Evolutionary conservation across 2,888 invertebrate species (phyloP), one percentile per base, ranked within the genome.

Genomic region (Erebia epiphron): DNA sequence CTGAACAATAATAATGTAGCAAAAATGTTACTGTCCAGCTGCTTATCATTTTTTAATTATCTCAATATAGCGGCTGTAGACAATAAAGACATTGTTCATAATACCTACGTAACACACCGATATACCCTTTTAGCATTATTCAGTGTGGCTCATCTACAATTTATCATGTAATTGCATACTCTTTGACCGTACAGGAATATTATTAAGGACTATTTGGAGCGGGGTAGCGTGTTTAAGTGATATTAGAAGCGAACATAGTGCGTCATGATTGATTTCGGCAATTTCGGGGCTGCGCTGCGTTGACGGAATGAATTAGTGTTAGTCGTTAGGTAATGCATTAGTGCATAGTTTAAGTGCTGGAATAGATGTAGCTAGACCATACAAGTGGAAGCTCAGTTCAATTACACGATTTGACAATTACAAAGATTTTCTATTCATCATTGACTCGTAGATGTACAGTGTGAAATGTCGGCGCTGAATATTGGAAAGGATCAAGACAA

Each of bases 261-360:
- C 77, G 87, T 84, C 88, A 90, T 88, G 88, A 91, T 91, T 91
- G 92, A 92, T 91, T 91, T 84, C 80, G 80, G 81, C 83, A 77
- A 83, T 86, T 86, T 78, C 77, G 76, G 70, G 56, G 58, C 69
- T 70, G 73, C 71, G 74, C 69, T 73, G 68, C 72, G 76, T 77
- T 75, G 77, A 75, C 77, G 77, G 75, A 69, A 57, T 67, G 78
- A 78, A 80, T 80, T 80, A 80, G 77, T 72, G 78, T 73, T 79
- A 76, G 78, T 69, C 76, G 78, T 74, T 78, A 76, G 78, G 70
- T 77, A 78, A 76, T 76, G 71, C 73, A 71, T 69, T 78, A 65
- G 70, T 69, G 69, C 69, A 68, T 62, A 63, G 61, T 18, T 52
- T 66, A n/a, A 62, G 41, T 58, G 68, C 49, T 66, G 14, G 43